Evolutionary conservation across 1,140 invertebrate genomes (phyloP).

Genomic region (Drosophila virilis): DNA sequence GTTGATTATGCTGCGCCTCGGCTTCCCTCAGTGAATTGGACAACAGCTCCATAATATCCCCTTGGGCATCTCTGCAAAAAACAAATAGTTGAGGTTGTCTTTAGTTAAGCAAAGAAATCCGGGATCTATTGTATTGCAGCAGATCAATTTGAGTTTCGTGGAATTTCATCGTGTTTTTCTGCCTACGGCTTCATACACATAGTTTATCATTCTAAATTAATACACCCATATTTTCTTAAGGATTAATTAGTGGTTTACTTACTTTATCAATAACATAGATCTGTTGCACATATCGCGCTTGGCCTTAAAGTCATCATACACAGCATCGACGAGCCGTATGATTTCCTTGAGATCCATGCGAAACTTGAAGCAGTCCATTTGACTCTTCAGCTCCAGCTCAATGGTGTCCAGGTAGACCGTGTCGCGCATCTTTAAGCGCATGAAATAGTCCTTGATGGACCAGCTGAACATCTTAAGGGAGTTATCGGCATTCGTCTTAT

Average conservation of each 20-base stretch:
- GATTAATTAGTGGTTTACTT: background rate
- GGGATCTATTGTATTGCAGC: too few species aligned
- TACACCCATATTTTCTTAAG: too few species aligned
- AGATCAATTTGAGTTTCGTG: too few species aligned
- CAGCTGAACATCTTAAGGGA: slow-evolving; percentile 44
- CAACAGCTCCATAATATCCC: slow-evolving; percentile 45
- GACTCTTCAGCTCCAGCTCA: slow-evolving; percentile 11
- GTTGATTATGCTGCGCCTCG: background rate
- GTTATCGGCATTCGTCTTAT: background rate
- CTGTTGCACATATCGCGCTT: slow-evolving; percentile 38
- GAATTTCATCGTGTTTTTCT: too few species aligned
- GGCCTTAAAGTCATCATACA: slow-evolving; percentile 19
- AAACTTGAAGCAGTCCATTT: slow-evolving; percentile 48
- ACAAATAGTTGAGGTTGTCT: too few species aligned
- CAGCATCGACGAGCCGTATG: slow-evolving; percentile 25
- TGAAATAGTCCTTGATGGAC: slow-evolving; percentile 45
- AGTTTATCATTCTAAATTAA: too few species aligned
- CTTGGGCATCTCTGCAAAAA: slow-evolving; percentile 46
- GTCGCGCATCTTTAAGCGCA: slow-evolving; percentile 38
- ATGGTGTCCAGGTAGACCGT: slow-evolving; percentile 47
- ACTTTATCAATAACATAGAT: slow-evolving; percentile 45
- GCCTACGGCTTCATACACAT: too few species aligned
- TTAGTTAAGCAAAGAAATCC: too few species aligned
- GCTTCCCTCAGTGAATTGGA: slow-evolving; percentile 14
- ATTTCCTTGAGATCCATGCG: slow-evolving; percentile 50